phyloP scores from a whole-genome alignment of 2,113 vertebrate genomes.

The Aix galericulata region DNA sequence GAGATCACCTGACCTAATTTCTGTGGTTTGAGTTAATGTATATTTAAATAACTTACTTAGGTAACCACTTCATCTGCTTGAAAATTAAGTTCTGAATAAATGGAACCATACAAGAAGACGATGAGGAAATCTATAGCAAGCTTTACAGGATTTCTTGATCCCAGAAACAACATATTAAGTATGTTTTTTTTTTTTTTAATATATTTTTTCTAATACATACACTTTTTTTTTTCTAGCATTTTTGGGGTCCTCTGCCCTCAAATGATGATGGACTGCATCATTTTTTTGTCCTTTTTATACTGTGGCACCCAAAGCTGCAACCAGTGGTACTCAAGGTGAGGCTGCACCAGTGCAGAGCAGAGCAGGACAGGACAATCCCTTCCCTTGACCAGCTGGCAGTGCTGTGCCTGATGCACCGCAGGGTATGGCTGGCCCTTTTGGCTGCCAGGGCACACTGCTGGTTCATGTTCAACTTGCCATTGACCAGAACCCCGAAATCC shows the following conservation, averaged over 20 bases:
- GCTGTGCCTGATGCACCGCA: no score
- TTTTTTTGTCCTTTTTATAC: no score
- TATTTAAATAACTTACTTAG: background rate
- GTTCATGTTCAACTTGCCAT: background rate
- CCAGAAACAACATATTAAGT: background rate
- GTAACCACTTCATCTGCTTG: background rate
- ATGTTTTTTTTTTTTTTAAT: background rate
- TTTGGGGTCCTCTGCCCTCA: background rate
- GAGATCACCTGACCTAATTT: background rate
- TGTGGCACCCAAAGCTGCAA: no score
- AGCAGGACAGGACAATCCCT: no score
- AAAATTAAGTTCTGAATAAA: background rate
- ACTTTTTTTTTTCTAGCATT: background rate
- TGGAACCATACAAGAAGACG: background rate
- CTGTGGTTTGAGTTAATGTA: background rate
- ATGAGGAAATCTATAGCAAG: background rate
- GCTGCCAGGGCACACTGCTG: background rate
- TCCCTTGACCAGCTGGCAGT: no score
- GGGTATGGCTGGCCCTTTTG: background rate
- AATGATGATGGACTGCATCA: background rate
- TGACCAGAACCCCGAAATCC: no score
- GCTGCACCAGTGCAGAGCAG: no score
- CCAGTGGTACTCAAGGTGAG: no score
- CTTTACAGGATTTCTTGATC: background rate
- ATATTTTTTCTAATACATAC: accelerated